Conservation (phyloP, 2,888 invertebrate genomes). For the Agapetus fuscipes region DNA sequence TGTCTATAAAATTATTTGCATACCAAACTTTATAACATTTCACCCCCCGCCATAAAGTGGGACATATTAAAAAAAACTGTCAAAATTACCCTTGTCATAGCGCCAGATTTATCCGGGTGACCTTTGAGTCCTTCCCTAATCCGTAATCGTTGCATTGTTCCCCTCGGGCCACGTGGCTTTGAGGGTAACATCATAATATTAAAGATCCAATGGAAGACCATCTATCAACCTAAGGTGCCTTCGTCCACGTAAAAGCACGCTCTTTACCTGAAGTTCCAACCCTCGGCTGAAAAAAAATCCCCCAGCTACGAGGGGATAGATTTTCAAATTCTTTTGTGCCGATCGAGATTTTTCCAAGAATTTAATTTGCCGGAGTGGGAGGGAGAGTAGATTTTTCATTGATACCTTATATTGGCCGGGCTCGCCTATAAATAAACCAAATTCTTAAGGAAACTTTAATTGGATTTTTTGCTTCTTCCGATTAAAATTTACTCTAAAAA, state of each 20-base stretch:
- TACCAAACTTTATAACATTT: too few species aligned
- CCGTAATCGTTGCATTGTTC: constrained; percentile 8
- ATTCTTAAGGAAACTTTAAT: background rate
- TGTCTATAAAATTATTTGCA: too few species aligned
- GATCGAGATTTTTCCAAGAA: constrained; percentile 3
- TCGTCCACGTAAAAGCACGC: too few species aligned
- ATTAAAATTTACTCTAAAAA: too few species aligned
- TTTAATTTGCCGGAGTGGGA: constrained; percentile 5
- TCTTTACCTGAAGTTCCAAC: too few species aligned
- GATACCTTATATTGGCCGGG: background rate
- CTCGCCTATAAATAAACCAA: background rate
- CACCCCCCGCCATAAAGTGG: too few species aligned
- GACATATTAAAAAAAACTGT: constrained; percentile 9
- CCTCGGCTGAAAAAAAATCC: too few species aligned
- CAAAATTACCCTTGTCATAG: constrained; percentile 14
- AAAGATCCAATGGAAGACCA: too few species aligned
- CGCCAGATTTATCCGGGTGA: constrained; percentile 11
- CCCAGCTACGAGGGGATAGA: too few species aligned
- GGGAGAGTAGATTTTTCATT: background rate
- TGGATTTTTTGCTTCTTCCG: too few species aligned
- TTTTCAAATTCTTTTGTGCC: constrained; percentile 6
- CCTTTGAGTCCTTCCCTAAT: constrained; percentile 10
- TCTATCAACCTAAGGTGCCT: constrained; percentile 9
- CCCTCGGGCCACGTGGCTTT: too few species aligned
- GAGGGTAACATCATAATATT: too few species aligned